phyloP scores from a whole-genome alignment of 2,113 vertebrate species.

The Urocitellus parryii region DNA sequence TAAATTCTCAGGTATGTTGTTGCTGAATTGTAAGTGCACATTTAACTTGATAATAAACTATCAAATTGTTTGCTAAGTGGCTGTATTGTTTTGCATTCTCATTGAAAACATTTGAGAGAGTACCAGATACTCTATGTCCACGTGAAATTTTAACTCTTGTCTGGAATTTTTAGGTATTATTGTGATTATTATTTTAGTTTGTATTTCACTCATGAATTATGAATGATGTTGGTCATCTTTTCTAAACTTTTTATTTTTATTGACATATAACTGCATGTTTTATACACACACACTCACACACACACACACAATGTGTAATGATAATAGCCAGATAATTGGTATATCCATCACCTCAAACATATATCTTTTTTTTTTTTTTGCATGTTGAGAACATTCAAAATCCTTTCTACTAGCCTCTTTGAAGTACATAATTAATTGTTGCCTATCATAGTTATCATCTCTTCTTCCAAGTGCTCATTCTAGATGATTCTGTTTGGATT shows the following conservation, averaged over 20 bases:
- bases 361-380: not conserved
- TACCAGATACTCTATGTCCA: not conserved
- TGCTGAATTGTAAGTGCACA: not conserved
- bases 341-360: not conserved
- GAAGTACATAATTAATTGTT: not conserved
- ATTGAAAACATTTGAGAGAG: not conserved
- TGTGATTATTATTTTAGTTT: not conserved
- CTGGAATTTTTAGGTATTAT: slow-evolving; percentile 10
- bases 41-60: not conserved
- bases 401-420: not conserved
- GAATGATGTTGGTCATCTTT: not conserved
- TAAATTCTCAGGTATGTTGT: not conserved
- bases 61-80: not conserved
- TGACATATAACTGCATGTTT: not conserved
- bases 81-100: not conserved
- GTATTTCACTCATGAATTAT: not conserved
- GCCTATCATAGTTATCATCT: not conserved
- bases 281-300: too few relatives aligned
- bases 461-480: not conserved
- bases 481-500: not conserved
- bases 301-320: not conserved
- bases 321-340: not conserved
- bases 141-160: not conserved
- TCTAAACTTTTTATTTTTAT: not conserved
- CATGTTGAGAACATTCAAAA: not conserved